These are phyloP conservation scores for Sinodicranocentrus sp. DNA, from an alignment of 2,888 invertebrate species.

Conservation along the genomic window DNA sequence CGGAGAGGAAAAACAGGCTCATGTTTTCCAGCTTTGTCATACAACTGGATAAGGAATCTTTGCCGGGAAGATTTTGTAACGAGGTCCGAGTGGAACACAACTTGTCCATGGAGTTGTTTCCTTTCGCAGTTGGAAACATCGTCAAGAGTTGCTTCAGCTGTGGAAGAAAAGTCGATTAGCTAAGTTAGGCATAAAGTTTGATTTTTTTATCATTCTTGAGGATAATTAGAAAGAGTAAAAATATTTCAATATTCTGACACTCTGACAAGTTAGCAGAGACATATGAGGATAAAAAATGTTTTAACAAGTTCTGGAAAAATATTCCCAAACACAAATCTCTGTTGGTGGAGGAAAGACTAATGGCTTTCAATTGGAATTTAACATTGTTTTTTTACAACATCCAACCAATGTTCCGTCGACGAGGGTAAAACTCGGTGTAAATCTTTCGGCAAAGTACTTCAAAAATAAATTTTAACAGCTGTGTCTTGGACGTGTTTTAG, in stretches of 20 bases:
- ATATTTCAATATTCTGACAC: not conserved
- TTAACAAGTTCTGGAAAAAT: no score
- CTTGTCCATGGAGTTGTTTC: constrained; percentile 37
- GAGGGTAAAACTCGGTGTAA: not conserved
- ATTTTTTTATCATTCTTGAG: not conserved
- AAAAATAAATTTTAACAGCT: constrained; percentile 4
- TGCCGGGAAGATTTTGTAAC: constrained; percentile 59
- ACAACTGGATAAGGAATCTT: constrained; percentile 70
- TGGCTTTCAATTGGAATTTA: no score
- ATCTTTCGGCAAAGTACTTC: constrained; percentile 2
- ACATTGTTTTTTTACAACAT: no score
- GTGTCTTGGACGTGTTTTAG: not conserved
- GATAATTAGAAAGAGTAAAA: not conserved
- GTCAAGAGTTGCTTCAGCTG: constrained; percentile 76
- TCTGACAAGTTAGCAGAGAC: not conserved
- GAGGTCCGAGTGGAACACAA: constrained; percentile 45
- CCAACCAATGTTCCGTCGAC: no score
- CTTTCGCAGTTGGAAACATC: constrained; percentile 58
- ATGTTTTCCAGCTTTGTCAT: constrained; percentile 73
- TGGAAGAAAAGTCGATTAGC: constrained; percentile 18
- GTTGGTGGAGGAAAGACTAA: no score
- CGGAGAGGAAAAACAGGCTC: constrained; percentile 70
- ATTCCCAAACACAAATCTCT: no score
- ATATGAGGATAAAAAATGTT: not conserved
- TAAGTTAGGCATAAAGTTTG: not conserved